Base-by-base conservation (phyloP, 2,797 vertebrate genomes). In the Thripadectes ignobilis region DNA sequence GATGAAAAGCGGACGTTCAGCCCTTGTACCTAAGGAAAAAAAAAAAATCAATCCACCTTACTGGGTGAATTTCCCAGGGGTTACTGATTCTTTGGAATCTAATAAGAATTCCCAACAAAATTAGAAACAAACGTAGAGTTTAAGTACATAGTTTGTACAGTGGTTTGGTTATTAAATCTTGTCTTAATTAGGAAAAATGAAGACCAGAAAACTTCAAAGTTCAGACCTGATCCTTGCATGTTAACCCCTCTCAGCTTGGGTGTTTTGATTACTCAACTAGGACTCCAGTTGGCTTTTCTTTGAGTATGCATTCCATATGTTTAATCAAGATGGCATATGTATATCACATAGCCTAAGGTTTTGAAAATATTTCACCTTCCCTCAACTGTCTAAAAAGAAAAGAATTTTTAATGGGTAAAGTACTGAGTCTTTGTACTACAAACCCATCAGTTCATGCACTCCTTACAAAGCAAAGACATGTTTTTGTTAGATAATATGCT, bases 111-210 rank as follows among this genome's bases (percentile, higher is more conserved):
- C 97, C 81, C 96, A 86, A 90, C 91, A 74, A 97, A 98, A 98
- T 98, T 96, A 97, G 97, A 98, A 98, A 97, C 97, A 98, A 98
- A 97, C 97, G 82, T 96, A 82, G 93, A 95, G 91, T 96, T 97
- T 98, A 95, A 97, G 96, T 95, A 96, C 88, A 93, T 97, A 96
- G 96, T 98, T 98, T 98, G 97, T 97, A 97, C 97, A 98, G 97
- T 98, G 97, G 96, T 97, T 98, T 97, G 96, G 96, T 98, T 98
- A 98, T 98, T 98, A 98, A 98, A 98, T 97, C 97, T 98, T 97
- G 96, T 95, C 96, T 97, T 98, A 98, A 98, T 98, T 98, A 98
- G 96, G 80, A 96, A 97, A 97, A 98, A 98, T 97, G 97, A 97
- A 98, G 97, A 97, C 97, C 97, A 97, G 97, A 97, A 93, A 97